Percentiles rank a stretch among this genome's conserved stretches.
These are phyloP conservation scores for Galemys pyrenaicus DNA, from an alignment of 2,113 vertebrate genomes.

Conservation along the genomic window DNA sequence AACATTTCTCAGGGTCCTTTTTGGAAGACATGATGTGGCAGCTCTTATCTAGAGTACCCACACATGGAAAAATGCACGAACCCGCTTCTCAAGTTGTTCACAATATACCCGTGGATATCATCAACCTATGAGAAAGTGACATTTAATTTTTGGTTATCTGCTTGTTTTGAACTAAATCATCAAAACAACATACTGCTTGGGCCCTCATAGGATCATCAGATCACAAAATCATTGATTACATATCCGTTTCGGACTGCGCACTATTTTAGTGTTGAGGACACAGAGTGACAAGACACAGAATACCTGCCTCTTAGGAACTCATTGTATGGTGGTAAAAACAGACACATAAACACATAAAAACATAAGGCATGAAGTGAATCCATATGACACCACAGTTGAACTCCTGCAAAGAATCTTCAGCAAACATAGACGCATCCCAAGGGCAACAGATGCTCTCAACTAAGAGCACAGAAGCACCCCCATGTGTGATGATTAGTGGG, in stretches of 20 bases:
- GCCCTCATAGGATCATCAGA: background rate
- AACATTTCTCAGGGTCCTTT: background rate
- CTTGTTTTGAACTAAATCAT: background rate
- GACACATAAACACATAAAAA: background rate
- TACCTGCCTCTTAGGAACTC: background rate
- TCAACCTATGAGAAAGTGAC: background rate
- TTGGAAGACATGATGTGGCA: background rate
- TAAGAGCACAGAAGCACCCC: background rate
- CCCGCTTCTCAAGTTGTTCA: background rate
- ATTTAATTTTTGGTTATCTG: background rate
- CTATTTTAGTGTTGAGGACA: background rate
- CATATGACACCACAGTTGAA: background rate
- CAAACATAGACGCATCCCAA: slow-evolving; percentile 8
- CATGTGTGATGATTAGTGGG: background rate
- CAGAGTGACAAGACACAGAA: background rate
- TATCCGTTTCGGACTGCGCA: background rate
- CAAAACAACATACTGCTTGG: background rate
- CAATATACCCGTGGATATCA: accelerated
- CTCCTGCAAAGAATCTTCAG: background rate
- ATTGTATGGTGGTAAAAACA: background rate
- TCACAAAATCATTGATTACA: background rate
- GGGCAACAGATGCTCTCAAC: slow-evolving; percentile 24
- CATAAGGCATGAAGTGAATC: background rate
- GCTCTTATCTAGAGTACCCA: background rate
- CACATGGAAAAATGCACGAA: background rate